Percentiles rank a stretch among this genome's conserved stretches.
These are phyloP conservation scores for Alligator sinensis DNA, from an alignment of 2,113 vertebrate genomes.

Conservation along the genomic window DNA sequence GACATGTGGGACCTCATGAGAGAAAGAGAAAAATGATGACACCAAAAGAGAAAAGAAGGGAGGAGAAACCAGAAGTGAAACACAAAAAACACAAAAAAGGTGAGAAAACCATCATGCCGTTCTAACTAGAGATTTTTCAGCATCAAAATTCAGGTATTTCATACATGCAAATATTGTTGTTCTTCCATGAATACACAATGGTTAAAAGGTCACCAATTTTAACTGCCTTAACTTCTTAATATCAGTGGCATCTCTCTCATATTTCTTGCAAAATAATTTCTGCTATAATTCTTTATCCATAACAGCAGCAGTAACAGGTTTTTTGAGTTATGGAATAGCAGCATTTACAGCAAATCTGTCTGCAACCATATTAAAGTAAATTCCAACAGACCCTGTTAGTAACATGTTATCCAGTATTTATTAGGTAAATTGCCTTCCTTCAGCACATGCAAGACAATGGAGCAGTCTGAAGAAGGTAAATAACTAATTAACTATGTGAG, in stretches of 20 bases:
- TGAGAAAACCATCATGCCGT: constrained; percentile 40
- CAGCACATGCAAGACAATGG: background rate
- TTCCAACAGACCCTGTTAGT: constrained; percentile 15
- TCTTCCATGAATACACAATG: constrained; percentile 42
- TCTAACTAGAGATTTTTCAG: constrained; percentile 57
- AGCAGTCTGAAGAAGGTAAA: constrained; percentile 38
- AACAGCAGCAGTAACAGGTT: constrained; percentile 12
- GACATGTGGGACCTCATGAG: background rate
- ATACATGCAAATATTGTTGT: constrained; percentile 50
- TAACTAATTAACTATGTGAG: constrained; percentile 49
- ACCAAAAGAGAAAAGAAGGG: constrained; percentile 1
- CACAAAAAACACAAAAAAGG: background rate
- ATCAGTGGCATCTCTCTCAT: background rate
- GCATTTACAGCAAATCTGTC: background rate
- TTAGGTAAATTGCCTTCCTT: background rate
- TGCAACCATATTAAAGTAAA: constrained; percentile 9
- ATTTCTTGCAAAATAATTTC: constrained; percentile 22
- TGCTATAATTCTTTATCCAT: constrained; percentile 44
- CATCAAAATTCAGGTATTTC: background rate
- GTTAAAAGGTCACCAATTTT: constrained; percentile 49
- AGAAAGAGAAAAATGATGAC: background rate
- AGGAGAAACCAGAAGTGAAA: constrained; percentile 36
- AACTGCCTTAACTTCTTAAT: background rate
- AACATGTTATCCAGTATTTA: background rate
- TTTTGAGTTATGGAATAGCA: background rate